Conservation (phyloP, 2,888 invertebrate species). For the Drosophila tripunctata region DNA sequence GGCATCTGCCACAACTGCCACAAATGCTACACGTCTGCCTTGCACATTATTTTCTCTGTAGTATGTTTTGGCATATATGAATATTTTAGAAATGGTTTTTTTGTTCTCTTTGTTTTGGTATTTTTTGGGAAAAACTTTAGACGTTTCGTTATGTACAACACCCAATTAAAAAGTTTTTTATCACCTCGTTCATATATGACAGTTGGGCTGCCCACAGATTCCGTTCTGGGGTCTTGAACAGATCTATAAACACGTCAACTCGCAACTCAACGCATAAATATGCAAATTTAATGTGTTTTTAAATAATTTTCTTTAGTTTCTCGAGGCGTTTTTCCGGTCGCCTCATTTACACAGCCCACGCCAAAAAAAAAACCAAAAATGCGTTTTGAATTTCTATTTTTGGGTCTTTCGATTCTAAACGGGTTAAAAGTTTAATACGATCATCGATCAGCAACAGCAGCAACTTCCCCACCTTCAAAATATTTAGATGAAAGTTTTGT, state of each 20-base stretch:
- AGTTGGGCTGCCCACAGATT: conserved; percentile 60
- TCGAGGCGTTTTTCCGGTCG: conserved; percentile 60
- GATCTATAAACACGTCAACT: conserved; percentile 71
- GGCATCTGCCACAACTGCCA: conserved; percentile 50
- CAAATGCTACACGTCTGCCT: conserved; percentile 7
- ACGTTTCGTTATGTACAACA: conserved; percentile 50
- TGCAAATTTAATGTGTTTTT: conserved; percentile 75
- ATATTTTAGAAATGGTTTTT: conserved; percentile 32
- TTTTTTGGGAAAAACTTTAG: conserved; percentile 25
- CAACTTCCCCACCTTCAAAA: neutral
- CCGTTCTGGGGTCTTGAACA: conserved; percentile 30
- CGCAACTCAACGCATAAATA: conserved; percentile 66
- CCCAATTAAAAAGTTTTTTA: conserved; percentile 77
- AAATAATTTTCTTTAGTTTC: conserved; percentile 64
- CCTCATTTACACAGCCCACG: conserved; percentile 60
- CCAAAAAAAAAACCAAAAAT: conserved; percentile 55
- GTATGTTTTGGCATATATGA: conserved; percentile 54
- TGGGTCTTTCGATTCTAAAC: conserved; percentile 54
- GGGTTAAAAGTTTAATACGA: conserved; percentile 67
- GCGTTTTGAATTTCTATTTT: conserved; percentile 51
- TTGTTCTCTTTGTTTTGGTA: neutral
- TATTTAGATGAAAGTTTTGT: conserved; percentile 49
- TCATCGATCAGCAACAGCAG: conserved; percentile 66
- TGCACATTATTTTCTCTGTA: conserved; percentile 8
- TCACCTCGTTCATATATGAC: conserved; percentile 70